These are phyloP conservation scores for Tautogolabrus adspersus DNA, from an alignment of 2,113 vertebrate genomes.

Conservation along the genomic window DNA sequence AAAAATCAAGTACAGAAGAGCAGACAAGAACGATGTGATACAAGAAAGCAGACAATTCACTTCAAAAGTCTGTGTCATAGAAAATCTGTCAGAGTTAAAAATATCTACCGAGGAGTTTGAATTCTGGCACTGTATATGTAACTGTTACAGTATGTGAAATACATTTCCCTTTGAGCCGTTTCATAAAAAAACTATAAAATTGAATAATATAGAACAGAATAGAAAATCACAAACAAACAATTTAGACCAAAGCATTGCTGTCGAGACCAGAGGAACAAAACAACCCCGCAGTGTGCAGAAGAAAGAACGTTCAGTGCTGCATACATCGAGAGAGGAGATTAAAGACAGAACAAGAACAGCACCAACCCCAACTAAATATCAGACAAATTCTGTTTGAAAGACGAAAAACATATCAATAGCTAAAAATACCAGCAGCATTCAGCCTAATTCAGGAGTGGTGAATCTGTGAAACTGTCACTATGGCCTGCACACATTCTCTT, in stretches of 20 bases:
- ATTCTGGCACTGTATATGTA: neutral
- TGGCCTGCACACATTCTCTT: conserved; percentile 44
- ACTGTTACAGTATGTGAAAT: neutral
- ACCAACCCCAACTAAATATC: conserved; percentile 42
- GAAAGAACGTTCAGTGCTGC: conserved; percentile 10
- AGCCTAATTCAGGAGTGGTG: conserved; percentile 32
- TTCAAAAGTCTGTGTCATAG: neutral
- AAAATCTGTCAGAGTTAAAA: conserved; percentile 45
- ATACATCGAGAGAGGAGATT: conserved; percentile 18
- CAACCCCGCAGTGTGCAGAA: conserved; percentile 6
- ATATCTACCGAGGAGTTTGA: conserved; percentile 21
- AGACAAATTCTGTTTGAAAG: conserved; percentile 51
- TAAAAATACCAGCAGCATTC: conserved; percentile 57
- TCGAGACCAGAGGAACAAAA: conserved; percentile 21
- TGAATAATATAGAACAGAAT: neutral
- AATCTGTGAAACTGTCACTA: conserved; percentile 44
- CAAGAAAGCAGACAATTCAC: conserved; percentile 5
- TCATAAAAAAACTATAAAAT: conserved; percentile 4
- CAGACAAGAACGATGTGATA: conserved; percentile 29
- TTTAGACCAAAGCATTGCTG: conserved; percentile 14
- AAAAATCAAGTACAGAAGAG: neutral
- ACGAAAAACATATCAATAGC: conserved; percentile 18
- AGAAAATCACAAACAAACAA: conserved; percentile 16
- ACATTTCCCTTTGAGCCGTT: neutral
- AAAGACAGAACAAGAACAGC: conserved; percentile 45